phyloP scores from a whole-genome alignment of 2,113 vertebrate species.

The human (Homo sapiens) region DNA sequence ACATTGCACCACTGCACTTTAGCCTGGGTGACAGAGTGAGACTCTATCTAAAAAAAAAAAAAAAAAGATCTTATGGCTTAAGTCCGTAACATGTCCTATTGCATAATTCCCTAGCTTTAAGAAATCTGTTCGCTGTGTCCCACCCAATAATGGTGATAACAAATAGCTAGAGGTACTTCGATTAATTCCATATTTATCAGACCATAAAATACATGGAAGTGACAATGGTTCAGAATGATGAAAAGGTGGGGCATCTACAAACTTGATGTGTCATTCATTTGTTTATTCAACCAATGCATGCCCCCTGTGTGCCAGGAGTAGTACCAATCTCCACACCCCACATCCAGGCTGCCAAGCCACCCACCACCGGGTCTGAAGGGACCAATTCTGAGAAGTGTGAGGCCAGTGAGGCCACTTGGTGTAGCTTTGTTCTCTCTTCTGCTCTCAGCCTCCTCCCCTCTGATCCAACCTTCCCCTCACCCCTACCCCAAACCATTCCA shows the following conservation, averaged over 20 bases:
- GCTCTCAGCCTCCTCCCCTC: not conserved
- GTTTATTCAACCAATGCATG: not conserved
- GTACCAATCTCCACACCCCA: not conserved
- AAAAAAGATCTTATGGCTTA: not conserved
- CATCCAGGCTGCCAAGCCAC: not conserved
- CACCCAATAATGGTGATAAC: too few species aligned
- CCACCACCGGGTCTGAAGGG: not conserved
- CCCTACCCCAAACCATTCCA: not conserved
- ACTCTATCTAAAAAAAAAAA: too few species aligned
- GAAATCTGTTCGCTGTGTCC: not conserved
- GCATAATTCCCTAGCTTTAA: not conserved
- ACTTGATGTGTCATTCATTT: not conserved
- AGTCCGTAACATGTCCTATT: too few species aligned
- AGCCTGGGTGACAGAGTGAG: too few species aligned
- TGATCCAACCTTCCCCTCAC: not conserved
- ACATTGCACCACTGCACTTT: too few species aligned
- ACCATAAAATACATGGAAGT: not conserved
- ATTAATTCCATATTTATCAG: not conserved
- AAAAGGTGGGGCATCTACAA: not conserved
- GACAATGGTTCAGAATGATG: not conserved
- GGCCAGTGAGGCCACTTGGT: not conserved
- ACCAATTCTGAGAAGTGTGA: not conserved
- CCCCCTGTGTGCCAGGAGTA: not conserved
- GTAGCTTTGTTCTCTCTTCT: not conserved
- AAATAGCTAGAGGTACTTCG: not conserved